Evolutionary conservation across 2,888 invertebrate species (phyloP).

Genomic region (Phrixothrix hirtus): DNA sequence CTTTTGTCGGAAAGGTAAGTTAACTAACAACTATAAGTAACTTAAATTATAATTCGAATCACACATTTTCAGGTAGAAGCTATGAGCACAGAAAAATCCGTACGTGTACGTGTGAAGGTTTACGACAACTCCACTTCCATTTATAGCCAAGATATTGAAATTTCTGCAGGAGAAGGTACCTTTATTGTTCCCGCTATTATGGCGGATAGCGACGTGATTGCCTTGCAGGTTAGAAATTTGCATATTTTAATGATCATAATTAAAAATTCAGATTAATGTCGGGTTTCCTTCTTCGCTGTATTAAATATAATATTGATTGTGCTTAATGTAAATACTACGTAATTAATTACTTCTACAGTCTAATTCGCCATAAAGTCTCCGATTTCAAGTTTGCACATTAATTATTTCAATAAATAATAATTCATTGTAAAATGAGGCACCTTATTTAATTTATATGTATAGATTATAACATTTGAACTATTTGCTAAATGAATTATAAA

Average conservation of each 20-base stretch:
- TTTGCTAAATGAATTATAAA: too few relatives aligned
- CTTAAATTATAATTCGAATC: too few relatives aligned
- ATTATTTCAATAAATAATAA: too few relatives aligned
- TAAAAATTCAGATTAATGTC: not conserved
- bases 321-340: too few relatives aligned
- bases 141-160: slow-evolving; percentile 72
- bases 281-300: too few relatives aligned
- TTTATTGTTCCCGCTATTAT: slow-evolving; percentile 71
- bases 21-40: slow-evolving; percentile 13
- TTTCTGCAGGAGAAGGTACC: slow-evolving; percentile 66
- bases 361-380: too few relatives aligned
- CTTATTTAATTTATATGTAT: too few relatives aligned
- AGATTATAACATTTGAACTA: too few relatives aligned
- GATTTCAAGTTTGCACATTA: too few relatives aligned
- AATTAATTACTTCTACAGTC: too few relatives aligned
- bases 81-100: slow-evolving; percentile 68
- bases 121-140: slow-evolving; percentile 70
- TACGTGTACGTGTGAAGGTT: slow-evolving; percentile 68
- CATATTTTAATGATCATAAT: not conserved
- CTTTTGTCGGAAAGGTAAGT: slow-evolving; percentile 67
- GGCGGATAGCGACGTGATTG: slow-evolving; percentile 68
- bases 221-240: slow-evolving; percentile 61
- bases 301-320: too few relatives aligned
- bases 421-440: too few relatives aligned
- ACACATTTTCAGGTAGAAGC: slow-evolving; percentile 65